These are phyloP conservation scores for Trimorus sp. DNA, from an alignment of 2,888 invertebrate genomes.

Conservation along the genomic window DNA sequence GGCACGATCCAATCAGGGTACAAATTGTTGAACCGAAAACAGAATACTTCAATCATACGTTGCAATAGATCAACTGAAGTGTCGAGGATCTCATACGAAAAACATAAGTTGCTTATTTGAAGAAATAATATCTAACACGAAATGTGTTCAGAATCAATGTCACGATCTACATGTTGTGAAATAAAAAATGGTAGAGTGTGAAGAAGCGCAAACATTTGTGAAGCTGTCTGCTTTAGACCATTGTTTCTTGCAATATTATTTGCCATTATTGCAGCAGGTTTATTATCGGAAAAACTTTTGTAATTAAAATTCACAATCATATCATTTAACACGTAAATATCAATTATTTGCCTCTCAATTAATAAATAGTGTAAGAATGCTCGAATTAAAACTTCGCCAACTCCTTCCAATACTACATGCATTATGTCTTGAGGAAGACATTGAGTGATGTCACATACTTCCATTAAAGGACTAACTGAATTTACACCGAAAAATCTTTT, in stretches of 20 bases:
- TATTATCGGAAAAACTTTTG: conserved; percentile 9
- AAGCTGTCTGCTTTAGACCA: conserved; percentile 28
- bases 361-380: conserved; percentile 9
- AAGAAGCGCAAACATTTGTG: conserved; percentile 19
- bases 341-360: conserved; percentile 2
- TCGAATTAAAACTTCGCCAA: conserved; percentile 22
- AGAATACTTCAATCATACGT: conserved; percentile 26
- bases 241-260: conserved; percentile 17
- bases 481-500: conserved; percentile 22
- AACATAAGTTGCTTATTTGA: conserved; percentile 32
- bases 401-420: conserved; percentile 25
- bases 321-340: conserved; percentile 14
- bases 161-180: neutral
- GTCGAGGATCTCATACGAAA: conserved; percentile 27
- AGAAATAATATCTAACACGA: conserved; percentile 23
- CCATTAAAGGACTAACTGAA: neutral
- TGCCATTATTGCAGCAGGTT: conserved; percentile 3
- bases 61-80: neutral
- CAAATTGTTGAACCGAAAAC: neutral
- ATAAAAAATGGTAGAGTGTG: conserved; percentile 28
- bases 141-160: conserved; percentile 6
- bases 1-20: neutral
- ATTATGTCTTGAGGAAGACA: conserved; percentile 30
- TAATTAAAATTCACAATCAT: conserved; percentile 17
- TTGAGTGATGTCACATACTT: conserved; percentile 13